These are phyloP conservation scores for Pelobates fuscus DNA, from an alignment of 2,113 vertebrate genomes.

Conservation along the genomic window DNA sequence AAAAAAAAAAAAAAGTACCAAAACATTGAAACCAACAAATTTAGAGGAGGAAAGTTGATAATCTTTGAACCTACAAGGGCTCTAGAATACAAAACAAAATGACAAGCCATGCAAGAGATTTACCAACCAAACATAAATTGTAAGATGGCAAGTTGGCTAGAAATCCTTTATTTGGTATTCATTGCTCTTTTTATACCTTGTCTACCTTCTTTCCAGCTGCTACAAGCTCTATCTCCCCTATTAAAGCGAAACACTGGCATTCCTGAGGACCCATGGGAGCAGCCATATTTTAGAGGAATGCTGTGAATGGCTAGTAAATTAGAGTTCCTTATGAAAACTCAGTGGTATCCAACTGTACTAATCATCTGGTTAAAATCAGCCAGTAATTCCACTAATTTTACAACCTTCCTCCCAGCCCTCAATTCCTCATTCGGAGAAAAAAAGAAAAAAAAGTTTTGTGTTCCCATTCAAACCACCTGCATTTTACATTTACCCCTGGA, in stretches of 20 bases:
- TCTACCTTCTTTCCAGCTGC: neutral
- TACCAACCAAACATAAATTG: neutral
- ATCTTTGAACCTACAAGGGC: too few species aligned
- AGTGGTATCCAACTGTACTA: constrained; percentile 91
- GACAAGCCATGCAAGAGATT: neutral
- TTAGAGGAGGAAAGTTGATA: too few species aligned
- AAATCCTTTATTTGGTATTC: neutral
- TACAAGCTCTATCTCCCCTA: constrained; percentile 53
- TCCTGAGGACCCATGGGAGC: constrained; percentile 82
- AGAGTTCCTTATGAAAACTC: constrained; percentile 93
- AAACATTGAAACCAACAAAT: too few species aligned
- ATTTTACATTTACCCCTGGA: constrained; percentile 68
- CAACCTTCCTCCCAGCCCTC: constrained; percentile 84
- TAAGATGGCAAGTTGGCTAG: neutral
- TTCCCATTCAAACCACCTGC: constrained; percentile 91
- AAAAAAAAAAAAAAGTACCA: too few species aligned
- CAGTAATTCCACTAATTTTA: constrained; percentile 98
- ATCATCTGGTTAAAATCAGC: constrained; percentile 99
- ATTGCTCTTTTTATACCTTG: neutral
- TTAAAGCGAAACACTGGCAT: constrained; percentile 69
- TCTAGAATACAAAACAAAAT: neutral
- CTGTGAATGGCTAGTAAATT: constrained; percentile 92
- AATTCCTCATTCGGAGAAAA: constrained; percentile 94
- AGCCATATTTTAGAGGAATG: constrained; percentile 85
- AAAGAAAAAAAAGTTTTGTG: constrained; percentile 91